A percentile compares a stretch with the other conserved stretches of the same genome.
Evolutionary conservation across 2,113 vertebrate species (phyloP).

Genomic region (Lycocorax pyrrhopterus): DNA sequence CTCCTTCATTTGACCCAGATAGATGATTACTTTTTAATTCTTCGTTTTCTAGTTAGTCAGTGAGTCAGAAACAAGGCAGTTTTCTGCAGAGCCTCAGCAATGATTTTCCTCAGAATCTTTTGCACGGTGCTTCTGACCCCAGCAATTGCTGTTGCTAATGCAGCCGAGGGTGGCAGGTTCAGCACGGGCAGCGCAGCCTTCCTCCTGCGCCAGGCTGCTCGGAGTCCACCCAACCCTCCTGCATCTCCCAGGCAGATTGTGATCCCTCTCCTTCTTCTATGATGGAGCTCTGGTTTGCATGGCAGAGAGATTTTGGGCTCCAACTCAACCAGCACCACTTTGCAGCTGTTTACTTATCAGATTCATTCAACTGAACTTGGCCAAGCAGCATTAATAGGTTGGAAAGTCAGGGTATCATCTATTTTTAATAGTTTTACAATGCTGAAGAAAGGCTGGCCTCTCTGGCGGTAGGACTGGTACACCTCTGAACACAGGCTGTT

Average conservation of each 20-base stretch:
- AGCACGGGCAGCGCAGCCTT: neutral
- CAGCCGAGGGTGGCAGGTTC: rapidly evolving
- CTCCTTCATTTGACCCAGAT: neutral
- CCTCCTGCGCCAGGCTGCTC: rapidly evolving
- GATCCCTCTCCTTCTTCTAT: neutral
- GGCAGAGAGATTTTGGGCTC: neutral
- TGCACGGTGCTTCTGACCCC: neutral
- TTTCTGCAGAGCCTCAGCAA: neutral
- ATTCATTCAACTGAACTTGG: neutral
- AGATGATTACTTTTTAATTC: neutral
- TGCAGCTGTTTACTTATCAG: neutral
- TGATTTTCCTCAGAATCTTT: neutral
- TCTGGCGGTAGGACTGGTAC: neutral
- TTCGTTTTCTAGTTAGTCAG: neutral
- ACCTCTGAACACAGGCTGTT: neutral
- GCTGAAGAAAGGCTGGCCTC: neutral
- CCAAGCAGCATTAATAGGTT: neutral
- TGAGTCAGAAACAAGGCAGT: neutral
- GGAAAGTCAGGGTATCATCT: neutral
- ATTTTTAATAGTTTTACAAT: neutral
- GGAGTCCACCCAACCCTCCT: neutral
- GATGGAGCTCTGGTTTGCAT: neutral
- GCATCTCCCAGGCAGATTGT: no score
- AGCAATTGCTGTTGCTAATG: neutral
- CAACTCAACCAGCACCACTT: neutral